Percentiles rank a stretch among this genome's conserved stretches.
Evolutionary conservation across 2,888 invertebrate species (phyloP).

Genomic region (Punctoribates punctum): DNA sequence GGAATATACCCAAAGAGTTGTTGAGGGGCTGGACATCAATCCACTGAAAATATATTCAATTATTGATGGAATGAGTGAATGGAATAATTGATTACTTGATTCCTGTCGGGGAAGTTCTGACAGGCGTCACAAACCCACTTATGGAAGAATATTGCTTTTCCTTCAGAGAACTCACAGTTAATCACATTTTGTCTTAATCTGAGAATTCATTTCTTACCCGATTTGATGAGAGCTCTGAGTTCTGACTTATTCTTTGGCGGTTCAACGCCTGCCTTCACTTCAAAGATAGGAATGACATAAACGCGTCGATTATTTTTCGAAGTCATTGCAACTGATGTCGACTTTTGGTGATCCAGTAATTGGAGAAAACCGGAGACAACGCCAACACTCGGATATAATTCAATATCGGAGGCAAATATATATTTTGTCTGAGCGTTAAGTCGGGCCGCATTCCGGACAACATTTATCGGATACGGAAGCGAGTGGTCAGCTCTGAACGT

Average conservation of each 20-base stretch:
- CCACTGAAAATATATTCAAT: conserved; percentile 42
- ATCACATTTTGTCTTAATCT: not conserved
- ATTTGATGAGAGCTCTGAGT: conserved; percentile 64
- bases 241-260: conserved; percentile 63
- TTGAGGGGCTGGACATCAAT: conserved; percentile 43
- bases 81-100: conserved; percentile 25
- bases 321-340: conserved; percentile 10
- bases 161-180: conserved; percentile 4
- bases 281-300: conserved; percentile 83
- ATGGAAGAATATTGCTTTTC: conserved; percentile 79
- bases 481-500: conserved; percentile 58
- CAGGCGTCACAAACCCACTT: conserved; percentile 83
- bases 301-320: conserved; percentile 59
- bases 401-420: conserved; percentile 49
- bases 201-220: conserved; percentile 56
- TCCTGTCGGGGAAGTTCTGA: conserved; percentile 60
- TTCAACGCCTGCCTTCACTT: conserved; percentile 59
- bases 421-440: conserved; percentile 47
- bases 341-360: conserved; percentile 38
- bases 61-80: not conserved
- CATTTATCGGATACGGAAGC: conserved; percentile 50
- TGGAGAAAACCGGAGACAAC: conserved; percentile 47
- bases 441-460: conserved; percentile 49
- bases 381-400: conserved; percentile 49
- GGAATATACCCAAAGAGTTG: conserved; percentile 47